phyloP scores from a whole-genome alignment of 53 echinoderm and acorn worm species.

The Apostichopus leukothele region DNA sequence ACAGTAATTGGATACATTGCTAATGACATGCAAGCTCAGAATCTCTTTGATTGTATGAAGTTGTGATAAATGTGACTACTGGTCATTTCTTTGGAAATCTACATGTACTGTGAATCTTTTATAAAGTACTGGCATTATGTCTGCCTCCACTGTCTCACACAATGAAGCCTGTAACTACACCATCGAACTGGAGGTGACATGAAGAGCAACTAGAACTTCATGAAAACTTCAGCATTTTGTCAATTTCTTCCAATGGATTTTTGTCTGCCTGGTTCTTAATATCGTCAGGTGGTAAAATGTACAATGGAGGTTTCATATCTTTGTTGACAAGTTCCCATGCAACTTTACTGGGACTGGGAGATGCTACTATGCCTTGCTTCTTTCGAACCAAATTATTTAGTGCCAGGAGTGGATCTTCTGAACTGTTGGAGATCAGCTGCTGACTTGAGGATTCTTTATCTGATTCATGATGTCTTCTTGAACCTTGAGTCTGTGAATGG shows the following conservation, averaged over 20 bases:
- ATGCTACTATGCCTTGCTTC: conserved; percentile 23
- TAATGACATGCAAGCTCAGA: too few relatives aligned
- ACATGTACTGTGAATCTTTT: not conserved
- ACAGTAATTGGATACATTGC: too few relatives aligned
- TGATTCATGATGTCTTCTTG: not conserved
- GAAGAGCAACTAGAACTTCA: not conserved
- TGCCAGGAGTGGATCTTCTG: conserved; percentile 27
- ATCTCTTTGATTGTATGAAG: too few relatives aligned
- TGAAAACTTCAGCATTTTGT: conserved; percentile 38
- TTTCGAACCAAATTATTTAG: conserved; percentile 30
- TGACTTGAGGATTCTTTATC: not conserved
- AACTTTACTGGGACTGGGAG: conserved; percentile 36
- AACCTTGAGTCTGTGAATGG: not conserved
- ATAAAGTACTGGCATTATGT: not conserved
- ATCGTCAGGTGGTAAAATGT: conserved; percentile 22
- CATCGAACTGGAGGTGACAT: not conserved
- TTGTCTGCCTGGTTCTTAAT: not conserved
- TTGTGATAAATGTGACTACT: not conserved
- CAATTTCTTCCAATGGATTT: conserved; percentile 36
- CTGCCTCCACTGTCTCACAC: not conserved
- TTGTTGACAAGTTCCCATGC: conserved; percentile 35
- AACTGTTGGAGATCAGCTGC: not conserved
- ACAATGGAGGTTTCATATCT: conserved; percentile 39
- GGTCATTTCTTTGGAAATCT: not conserved
- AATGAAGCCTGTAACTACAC: not conserved